Evolutionary conservation across 2,797 vertebrate species (phyloP), one percentile per base, ranked within the genome.

Genomic region (Tragelaphus oryx): DNA sequence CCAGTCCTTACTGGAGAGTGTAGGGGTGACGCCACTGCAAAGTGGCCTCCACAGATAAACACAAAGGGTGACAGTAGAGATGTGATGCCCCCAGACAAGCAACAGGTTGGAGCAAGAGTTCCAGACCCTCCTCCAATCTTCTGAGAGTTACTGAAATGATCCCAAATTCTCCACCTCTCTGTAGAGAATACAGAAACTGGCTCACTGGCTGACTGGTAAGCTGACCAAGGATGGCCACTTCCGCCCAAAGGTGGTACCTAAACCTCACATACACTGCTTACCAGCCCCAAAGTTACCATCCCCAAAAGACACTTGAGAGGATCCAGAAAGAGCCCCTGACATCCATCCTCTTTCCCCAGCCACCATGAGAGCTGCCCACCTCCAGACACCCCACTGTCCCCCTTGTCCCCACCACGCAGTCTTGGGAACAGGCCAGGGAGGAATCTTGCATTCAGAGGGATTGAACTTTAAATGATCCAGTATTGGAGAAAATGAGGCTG

Each of bases 21-120:
- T 24, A 50, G 17, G n/a, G 76, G 18, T n/a, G n/a, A 30, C 0
- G 5, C 30, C 48, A 1, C n/a, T 1, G n/a, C 48, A 54, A 18
- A 54, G 30, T 33, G 48, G 46, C 76, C 30, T 33, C 30, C 24
- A 18, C 76, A 33, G 48, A 52, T 24, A 22, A 52, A 24, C 48
- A 78, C 75, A n/a, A n/a, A 20, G 75, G n/a, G 50, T 12, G 46
- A 18, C 75, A n/a, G 75, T 4, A 33, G n/a, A 54, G 76, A 52
- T 54, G n/a, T 33, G 76, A n/a, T 13, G 30, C 6, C 30, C 8
- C 33, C 30, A 24, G 48, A 33, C 48, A 79, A 22, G 20, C 30
- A 52, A 52, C 30, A 24, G 30, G 11, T 33, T 33, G 18, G 30
- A 14, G 18, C 18, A 8, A 33, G 76, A 14, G 48, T 79, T 20